These are phyloP conservation scores for Eumerus sabulonum DNA, from an alignment of 2,888 invertebrate genomes.

Conservation along the genomic window DNA sequence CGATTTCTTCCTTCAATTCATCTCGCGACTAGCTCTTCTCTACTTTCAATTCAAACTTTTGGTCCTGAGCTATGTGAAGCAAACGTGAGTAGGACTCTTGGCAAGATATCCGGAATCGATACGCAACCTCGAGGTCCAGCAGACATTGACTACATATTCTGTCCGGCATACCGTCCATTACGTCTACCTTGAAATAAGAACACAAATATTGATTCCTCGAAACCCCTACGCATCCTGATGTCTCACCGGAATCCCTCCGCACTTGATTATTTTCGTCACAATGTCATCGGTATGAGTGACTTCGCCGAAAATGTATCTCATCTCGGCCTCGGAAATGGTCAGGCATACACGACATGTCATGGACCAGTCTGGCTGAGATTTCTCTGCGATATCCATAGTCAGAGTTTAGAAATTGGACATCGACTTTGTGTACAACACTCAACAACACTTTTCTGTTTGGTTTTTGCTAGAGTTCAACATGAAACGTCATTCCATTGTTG, in stretches of 20 bases:
- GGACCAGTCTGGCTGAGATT: slow-evolving; percentile 28
- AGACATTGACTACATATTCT: slow-evolving; percentile 72
- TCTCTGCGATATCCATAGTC: slow-evolving; percentile 24
- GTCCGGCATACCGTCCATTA: slow-evolving; percentile 65
- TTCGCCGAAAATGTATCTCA: slow-evolving; percentile 68
- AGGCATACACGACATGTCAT: slow-evolving; percentile 73
- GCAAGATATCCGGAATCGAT: slow-evolving; percentile 67
- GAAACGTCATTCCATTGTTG: too few relatives aligned
- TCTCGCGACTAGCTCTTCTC: neutral
- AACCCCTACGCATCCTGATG: too few relatives aligned
- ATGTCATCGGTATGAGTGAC: slow-evolving; percentile 53
- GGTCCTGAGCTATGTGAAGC: slow-evolving; percentile 1
- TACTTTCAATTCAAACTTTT: too few relatives aligned
- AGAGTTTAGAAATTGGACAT: too few relatives aligned
- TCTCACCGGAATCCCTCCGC: slow-evolving; percentile 72
- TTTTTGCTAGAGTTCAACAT: too few relatives aligned
- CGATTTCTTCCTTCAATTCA: slow-evolving; percentile 4
- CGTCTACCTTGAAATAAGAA: slow-evolving; percentile 66
- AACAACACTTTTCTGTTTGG: too few relatives aligned
- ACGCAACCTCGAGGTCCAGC: slow-evolving; percentile 70
- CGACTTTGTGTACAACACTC: too few relatives aligned
- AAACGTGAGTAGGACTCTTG: slow-evolving; percentile 31
- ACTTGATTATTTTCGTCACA: slow-evolving; percentile 70
- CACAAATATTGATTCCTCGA: neutral
- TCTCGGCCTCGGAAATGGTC: slow-evolving; percentile 65